Conservation (phyloP, 2,113 vertebrate genomes). For the Hydropotes inermis region DNA sequence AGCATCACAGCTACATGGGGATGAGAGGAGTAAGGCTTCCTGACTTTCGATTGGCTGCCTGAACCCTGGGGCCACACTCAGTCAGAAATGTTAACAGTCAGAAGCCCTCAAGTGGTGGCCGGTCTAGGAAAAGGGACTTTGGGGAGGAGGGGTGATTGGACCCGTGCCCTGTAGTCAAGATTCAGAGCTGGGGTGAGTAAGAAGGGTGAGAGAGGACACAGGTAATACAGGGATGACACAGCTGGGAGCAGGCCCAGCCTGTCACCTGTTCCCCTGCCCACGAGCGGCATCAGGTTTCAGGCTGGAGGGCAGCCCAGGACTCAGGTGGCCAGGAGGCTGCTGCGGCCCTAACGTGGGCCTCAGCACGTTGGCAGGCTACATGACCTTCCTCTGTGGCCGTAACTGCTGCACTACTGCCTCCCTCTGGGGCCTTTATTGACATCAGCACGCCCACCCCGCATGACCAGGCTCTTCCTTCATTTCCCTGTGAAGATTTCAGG, state of each 20-base stretch:
- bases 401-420: not conserved
- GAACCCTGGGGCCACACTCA: not conserved
- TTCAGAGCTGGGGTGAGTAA: not conserved
- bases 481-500: not conserved
- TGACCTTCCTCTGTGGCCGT: not conserved
- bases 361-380: not conserved
- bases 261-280: not conserved
- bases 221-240: not conserved
- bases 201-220: not conserved
- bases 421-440: not conserved
- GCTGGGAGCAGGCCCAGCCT: not conserved
- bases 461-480: not conserved
- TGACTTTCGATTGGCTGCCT: not conserved
- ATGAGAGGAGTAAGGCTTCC: constrained; percentile 95
- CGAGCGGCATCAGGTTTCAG: not conserved
- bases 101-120: constrained; percentile 12
- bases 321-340: not conserved
- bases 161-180: not conserved
- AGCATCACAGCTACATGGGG: constrained; percentile 92
- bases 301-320: not conserved
- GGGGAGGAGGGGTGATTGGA: not conserved
- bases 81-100: not conserved
- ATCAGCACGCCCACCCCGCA: not conserved
- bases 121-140: not conserved
- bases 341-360: not conserved